phyloP scores from a whole-genome alignment of 2,797 vertebrate genomes.

The Crocodylus rhombifer region DNA sequence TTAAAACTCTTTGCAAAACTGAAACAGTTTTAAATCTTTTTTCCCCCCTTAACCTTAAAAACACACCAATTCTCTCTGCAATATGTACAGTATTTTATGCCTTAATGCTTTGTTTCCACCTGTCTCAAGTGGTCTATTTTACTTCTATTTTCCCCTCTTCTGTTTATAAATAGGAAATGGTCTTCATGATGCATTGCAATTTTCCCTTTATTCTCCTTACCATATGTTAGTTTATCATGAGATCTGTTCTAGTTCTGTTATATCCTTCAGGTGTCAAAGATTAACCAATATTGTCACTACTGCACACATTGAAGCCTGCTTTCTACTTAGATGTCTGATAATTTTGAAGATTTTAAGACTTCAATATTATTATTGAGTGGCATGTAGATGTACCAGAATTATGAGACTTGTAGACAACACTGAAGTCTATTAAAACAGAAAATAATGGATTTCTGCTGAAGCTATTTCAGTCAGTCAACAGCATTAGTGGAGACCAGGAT shows the following conservation, averaged over 20 bases:
- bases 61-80: not conserved
- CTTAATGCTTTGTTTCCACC: not conserved
- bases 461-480: not conserved
- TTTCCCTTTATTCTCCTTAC: not conserved
- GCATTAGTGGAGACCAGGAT: not conserved
- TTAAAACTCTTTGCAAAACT: not conserved
- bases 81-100: not conserved
- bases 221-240: not conserved
- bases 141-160: not conserved
- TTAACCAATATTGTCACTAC: not conserved
- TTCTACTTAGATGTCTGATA: constrained; percentile 18
- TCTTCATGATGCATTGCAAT: not conserved
- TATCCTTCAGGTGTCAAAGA: not conserved
- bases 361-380: not conserved
- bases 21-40: not conserved
- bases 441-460: too few relatives aligned
- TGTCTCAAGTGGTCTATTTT: not conserved
- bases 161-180: not conserved
- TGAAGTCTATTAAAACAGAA: not conserved
- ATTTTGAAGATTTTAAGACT: not conserved
- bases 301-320: not conserved
- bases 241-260: not conserved
- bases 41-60: not conserved
- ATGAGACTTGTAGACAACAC: rapidly evolving
- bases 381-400: too few relatives aligned